Evolutionary conservation across 2,888 invertebrate species (phyloP).

Genomic region (Gari tellinella): DNA sequence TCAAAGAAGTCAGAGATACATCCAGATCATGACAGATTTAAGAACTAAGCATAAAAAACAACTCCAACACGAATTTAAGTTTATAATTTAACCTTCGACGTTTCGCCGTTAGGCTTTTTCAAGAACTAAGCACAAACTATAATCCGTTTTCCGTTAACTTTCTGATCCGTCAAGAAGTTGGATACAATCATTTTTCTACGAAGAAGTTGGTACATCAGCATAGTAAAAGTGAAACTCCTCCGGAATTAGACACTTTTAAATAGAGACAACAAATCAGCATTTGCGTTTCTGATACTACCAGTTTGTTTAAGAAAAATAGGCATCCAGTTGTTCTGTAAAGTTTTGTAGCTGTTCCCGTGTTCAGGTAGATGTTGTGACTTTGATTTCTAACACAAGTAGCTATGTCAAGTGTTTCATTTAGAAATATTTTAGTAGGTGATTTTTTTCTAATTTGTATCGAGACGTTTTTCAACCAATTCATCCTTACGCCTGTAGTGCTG

Average conservation of each 20-base stretch:
- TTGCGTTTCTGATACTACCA: conserved; percentile 13
- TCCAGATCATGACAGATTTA: too few relatives aligned
- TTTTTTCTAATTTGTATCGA: conserved; percentile 23
- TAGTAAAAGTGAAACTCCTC: conserved; percentile 14
- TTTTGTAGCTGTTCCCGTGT: not conserved
- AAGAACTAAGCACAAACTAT: not conserved
- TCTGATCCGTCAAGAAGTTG: conserved; percentile 5
- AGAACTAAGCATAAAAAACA: too few relatives aligned
- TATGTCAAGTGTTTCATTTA: conserved; percentile 26
- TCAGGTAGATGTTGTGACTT: conserved; percentile 5
- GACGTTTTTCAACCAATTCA: conserved; percentile 40
- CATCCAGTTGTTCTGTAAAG: not conserved
- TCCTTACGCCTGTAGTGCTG: conserved; percentile 7
- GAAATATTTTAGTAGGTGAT: conserved; percentile 24
- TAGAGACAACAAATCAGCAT: conserved; percentile 22
- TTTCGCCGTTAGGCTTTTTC: too few relatives aligned
- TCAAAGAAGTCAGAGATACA: not conserved
- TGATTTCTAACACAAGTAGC: conserved; percentile 16
- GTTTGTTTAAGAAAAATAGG: conserved; percentile 2
- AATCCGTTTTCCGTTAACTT: not conserved
- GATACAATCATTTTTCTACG: not conserved
- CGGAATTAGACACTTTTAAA: conserved; percentile 4
- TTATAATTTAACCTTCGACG: too few relatives aligned
- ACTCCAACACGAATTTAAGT: too few relatives aligned
- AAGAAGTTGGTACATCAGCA: not conserved